phyloP scores from a whole-genome alignment of 2,113 vertebrate genomes.

The Oreochromis spilurus region DNA sequence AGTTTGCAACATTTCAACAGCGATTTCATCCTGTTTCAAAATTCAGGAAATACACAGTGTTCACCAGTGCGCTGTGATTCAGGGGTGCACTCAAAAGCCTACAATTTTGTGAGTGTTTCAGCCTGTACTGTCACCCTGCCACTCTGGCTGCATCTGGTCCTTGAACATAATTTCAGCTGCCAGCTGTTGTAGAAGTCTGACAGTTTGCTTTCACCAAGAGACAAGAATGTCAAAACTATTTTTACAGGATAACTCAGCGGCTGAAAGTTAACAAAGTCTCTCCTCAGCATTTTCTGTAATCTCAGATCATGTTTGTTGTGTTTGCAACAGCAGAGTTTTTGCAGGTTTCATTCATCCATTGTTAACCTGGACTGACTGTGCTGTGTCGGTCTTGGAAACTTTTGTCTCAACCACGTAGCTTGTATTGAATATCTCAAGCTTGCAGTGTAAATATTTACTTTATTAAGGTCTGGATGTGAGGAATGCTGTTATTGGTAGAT shows the following conservation, averaged over 20 bases:
- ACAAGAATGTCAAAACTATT: not conserved
- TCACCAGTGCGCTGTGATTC: not conserved
- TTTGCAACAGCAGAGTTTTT: slow-evolving; percentile 24
- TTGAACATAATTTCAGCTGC: not conserved
- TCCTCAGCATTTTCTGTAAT: slow-evolving; percentile 11
- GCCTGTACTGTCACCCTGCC: not conserved
- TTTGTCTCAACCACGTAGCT: slow-evolving; percentile 59
- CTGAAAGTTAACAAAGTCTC: not conserved
- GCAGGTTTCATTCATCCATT: slow-evolving; percentile 7
- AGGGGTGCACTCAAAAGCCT: not conserved
- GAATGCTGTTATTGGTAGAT: slow-evolving; percentile 56
- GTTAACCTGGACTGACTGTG: not conserved
- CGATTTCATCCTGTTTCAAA: not conserved
- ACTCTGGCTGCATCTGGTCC: not conserved
- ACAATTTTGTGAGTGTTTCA: not conserved
- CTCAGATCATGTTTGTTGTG: not conserved
- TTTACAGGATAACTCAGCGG: not conserved
- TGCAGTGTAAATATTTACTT: slow-evolving; percentile 62
- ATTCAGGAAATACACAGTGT: not conserved
- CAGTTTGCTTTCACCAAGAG: not conserved
- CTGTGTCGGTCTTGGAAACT: slow-evolving; percentile 8
- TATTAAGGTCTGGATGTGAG: slow-evolving; percentile 45
- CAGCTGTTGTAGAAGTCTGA: not conserved
- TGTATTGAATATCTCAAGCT: slow-evolving; percentile 48
- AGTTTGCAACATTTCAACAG: not conserved